A percentile compares a stretch with the other conserved stretches of the same genome.
Conservation (phyloP, 2,888 invertebrate genomes). For the Tetheella fluctuosa region DNA sequence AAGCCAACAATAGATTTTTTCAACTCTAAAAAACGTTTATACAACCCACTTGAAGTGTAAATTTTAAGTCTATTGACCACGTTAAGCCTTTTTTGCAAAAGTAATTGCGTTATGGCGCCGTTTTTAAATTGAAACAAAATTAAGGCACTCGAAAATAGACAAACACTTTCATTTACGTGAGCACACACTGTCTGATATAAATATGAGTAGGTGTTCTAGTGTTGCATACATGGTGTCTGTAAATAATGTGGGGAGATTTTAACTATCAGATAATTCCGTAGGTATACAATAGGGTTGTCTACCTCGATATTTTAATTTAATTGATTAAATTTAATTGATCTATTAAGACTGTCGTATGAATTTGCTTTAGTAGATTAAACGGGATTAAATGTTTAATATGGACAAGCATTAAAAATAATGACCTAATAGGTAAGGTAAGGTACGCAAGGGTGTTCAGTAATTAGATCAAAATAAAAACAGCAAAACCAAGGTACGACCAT, state of each 20-base stretch:
- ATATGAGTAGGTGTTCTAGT: neutral
- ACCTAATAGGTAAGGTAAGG: no score
- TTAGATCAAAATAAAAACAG: no score
- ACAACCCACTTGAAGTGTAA: slow-evolving; percentile 21
- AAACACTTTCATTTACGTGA: no score
- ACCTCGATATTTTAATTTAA: neutral
- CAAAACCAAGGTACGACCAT: no score
- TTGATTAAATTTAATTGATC: no score
- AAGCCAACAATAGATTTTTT: slow-evolving; percentile 9
- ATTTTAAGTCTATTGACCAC: slow-evolving; percentile 17
- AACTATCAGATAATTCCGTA: neutral
- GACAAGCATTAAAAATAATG: no score
- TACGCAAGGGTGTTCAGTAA: no score
- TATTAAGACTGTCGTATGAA: no score
- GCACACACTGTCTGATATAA: no score
- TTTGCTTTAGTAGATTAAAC: no score
- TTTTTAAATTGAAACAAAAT: slow-evolving; percentile 31
- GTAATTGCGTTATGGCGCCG: slow-evolving; percentile 38
- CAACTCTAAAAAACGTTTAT: slow-evolving; percentile 11
- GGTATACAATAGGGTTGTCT: neutral
- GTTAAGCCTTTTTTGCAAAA: slow-evolving; percentile 22
- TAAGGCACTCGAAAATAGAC: slow-evolving; percentile 8
- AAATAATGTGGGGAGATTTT: neutral
- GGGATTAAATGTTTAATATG: no score
- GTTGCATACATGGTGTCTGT: neutral